phyloP scores from a whole-genome alignment of 2,113 vertebrate species.

The Leptobrachium ailaonicum region DNA sequence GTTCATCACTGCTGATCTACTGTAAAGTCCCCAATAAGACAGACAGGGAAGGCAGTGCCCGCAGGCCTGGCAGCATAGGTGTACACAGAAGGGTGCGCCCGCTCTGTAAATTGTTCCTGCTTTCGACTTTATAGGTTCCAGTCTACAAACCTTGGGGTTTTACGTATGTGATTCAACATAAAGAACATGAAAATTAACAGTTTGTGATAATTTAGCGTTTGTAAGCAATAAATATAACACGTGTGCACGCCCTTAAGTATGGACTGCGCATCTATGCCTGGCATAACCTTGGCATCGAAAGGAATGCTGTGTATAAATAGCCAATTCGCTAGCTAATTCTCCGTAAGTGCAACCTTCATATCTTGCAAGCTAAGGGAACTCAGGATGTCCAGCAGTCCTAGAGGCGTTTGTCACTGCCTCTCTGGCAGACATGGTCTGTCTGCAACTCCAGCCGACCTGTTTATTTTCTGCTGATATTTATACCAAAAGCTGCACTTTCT shows the following conservation, averaged over 20 bases:
- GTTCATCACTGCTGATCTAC: not conserved
- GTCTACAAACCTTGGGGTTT: too few species aligned
- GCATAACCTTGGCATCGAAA: not conserved
- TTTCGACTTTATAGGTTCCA: too few species aligned
- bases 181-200: too few species aligned
- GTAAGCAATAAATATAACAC: too few species aligned
- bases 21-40: not conserved
- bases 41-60: not conserved
- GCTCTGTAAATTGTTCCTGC: too few species aligned
- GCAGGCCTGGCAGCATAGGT: not conserved
- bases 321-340: not conserved
- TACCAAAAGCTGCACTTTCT: constrained; percentile 43
- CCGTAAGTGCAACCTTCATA: not conserved
- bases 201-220: too few species aligned
- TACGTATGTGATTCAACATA: too few species aligned
- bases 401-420: constrained; percentile 19
- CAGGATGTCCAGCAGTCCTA: constrained; percentile 23
- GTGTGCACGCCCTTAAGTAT: too few species aligned
- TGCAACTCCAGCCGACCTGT: constrained; percentile 35
- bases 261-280: too few species aligned
- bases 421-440: constrained; percentile 40
- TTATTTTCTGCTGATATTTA: constrained; percentile 47
- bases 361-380: constrained; percentile 5
- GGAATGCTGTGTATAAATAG: not conserved
- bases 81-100: too few species aligned